Evolutionary conservation across 2,113 vertebrate species (phyloP).

Genomic region (Lipophrys pholis): DNA sequence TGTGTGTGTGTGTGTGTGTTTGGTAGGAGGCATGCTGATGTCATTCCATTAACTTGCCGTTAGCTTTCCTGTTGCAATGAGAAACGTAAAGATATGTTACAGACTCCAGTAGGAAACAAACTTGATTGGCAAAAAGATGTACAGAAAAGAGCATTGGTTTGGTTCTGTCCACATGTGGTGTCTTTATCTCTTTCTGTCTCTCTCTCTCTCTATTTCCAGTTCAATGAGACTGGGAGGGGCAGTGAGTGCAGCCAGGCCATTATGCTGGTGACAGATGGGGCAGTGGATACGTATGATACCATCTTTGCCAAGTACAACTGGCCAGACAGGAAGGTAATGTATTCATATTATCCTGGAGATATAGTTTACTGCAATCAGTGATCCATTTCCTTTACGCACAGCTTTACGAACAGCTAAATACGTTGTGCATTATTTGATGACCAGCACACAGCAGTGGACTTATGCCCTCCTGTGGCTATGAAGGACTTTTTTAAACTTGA

Average conservation of each 20-base stretch:
- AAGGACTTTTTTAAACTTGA: constrained; percentile 8
- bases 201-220: constrained; percentile 79
- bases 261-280: constrained; percentile 98
- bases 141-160: not conserved
- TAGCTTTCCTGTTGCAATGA: not conserved
- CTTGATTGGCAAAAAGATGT: not conserved
- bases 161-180: constrained; percentile 1
- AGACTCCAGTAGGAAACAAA: not conserved
- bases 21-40: not conserved
- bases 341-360: constrained; percentile 29
- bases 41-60: constrained; percentile 15
- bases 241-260: constrained; percentile 98
- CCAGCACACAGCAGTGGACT: not conserved
- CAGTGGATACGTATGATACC: constrained; percentile 95
- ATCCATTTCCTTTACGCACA: constrained; percentile 7
- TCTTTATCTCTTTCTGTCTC: not conserved
- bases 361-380: constrained; percentile 14
- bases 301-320: constrained; percentile 98
- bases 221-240: constrained; percentile 96
- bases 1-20: too few relatives aligned
- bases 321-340: constrained; percentile 96
- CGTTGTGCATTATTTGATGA: not conserved
- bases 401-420: constrained; percentile 6
- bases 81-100: not conserved
- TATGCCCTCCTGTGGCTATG: constrained; percentile 29